Percentiles rank a stretch among this genome's conserved stretches.
Conservation (phyloP, 1,140 invertebrate genomes). For the Reticulitermes speratus region DNA sequence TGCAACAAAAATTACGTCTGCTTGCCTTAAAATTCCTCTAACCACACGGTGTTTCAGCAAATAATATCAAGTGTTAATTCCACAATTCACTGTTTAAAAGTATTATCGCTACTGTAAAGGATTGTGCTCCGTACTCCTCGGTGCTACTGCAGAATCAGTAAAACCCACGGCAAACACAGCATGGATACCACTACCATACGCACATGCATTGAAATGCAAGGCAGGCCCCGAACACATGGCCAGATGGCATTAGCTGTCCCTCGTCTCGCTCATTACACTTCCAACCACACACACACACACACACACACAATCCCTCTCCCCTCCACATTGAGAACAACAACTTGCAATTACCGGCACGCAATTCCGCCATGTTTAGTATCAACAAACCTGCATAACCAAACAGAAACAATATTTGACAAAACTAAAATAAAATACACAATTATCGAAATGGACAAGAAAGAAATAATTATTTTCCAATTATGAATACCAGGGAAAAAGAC, state of each 20-base stretch:
- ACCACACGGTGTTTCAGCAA: too few relatives aligned
- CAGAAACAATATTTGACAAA: background rate
- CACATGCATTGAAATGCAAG: background rate
- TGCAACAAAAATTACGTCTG: too few relatives aligned
- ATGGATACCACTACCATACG: background rate
- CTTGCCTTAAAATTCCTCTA: too few relatives aligned
- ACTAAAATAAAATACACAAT: too few relatives aligned
- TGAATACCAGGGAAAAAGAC: background rate
- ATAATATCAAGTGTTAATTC: too few relatives aligned
- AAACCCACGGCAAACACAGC: background rate
- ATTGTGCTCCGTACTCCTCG: background rate
- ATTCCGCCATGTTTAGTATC: background rate
- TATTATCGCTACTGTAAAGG: too few relatives aligned
- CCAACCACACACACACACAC: background rate
- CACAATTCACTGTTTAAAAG: too few relatives aligned
- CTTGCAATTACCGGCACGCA: background rate
- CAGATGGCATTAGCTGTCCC: background rate
- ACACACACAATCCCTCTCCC: background rate
- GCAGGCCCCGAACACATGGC: background rate
- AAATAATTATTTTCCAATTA: conserved; percentile 1
- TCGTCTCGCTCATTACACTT: background rate
- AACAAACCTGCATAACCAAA: background rate
- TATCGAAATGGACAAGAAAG: background rate
- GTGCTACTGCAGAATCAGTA: background rate
- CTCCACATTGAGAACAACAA: background rate